Evolutionary conservation across 2,113 vertebrate genomes (phyloP), one percentile per base, ranked within the genome.

Genomic region (Gymnocephalus cernua): DNA sequence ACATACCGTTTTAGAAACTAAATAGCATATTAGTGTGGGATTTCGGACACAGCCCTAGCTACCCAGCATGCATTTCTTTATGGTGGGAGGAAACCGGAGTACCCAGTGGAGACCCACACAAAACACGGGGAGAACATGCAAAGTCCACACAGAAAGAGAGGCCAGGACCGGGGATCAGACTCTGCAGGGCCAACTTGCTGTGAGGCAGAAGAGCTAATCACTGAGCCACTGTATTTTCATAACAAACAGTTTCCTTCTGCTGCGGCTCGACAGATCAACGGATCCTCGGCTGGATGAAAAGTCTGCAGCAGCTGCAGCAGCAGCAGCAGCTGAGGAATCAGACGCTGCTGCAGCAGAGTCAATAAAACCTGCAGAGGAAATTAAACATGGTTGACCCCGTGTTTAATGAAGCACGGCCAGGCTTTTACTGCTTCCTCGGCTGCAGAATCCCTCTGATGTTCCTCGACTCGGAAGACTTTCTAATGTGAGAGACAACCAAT

Each of bases 321-420:
- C 32, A 32, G 29, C 29, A 29, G 3, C 73, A 50, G 80, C 41
- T 14, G 41, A 67, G 7, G 70, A 67, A 51, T 80, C 19, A 19
- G 56, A 35, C 9, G 63, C 50, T 63, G 66, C 67, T 0, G 74
- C 58, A 54, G 53, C 71, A 41, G 44, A 67, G 53, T 71, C 58
- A 63, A 77, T 77, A 63, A 79, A 77, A 61, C 21, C 79, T 12
- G 35, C 62, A 0, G 75, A 77, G 57, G 72, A 79, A 54, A 83
- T 64, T 18, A 82, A 80, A 88, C 14, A 53, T 25, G 72, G 71
- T 72, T 10, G 71, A 65, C 59, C 35, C 47, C 9, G 58, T 23
- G 83, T 35, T 74, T 65, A 83, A 80, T 53, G 68, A 77, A 83
- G 79, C 82, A 15, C 48, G n/a, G 10, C 15, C 27, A 11, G 3